Conservation (phyloP, 2,888 invertebrate species). For the Bursaphelenchus okinawaensis region DNA sequence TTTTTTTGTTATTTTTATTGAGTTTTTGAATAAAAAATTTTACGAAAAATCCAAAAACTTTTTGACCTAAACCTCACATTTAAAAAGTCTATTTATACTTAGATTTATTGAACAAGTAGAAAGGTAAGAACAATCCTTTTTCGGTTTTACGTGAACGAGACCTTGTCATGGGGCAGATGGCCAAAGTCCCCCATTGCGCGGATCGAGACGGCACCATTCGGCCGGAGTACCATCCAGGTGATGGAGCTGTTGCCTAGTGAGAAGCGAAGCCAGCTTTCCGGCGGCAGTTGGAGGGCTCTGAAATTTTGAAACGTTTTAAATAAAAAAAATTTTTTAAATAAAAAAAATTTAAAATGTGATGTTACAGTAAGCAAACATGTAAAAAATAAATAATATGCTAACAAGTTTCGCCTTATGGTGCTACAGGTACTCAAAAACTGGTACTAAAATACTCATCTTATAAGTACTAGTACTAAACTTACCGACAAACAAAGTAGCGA, state of each 20-base stretch:
- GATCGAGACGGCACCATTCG: slow-evolving; percentile 78
- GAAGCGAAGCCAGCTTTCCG: slow-evolving; percentile 91
- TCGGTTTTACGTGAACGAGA: slow-evolving; percentile 53
- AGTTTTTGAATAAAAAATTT: background rate
- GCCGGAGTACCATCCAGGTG: slow-evolving; percentile 77
- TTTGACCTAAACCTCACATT: background rate
- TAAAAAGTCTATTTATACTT: background rate
- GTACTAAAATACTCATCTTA: no score
- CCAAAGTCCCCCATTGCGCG: slow-evolving; percentile 80
- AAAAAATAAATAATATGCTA: background rate
- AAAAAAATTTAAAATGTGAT: background rate
- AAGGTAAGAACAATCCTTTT: background rate
- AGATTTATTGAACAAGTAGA: background rate
- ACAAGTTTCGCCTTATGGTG: no score
- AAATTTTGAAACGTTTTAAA: slow-evolving; percentile 28
- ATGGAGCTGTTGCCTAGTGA: slow-evolving; percentile 85
- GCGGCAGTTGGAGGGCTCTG: slow-evolving; percentile 90
- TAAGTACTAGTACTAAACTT: slow-evolving; percentile 44
- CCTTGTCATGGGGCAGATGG: slow-evolving; percentile 72
- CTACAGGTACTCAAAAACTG: no score
- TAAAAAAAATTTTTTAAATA: slow-evolving; percentile 1
- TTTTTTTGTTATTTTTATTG: background rate
- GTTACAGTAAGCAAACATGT: background rate
- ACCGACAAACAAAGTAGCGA: slow-evolving; percentile 85
- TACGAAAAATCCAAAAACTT: background rate